Evolutionary conservation across 2,797 vertebrate species (phyloP).

Genomic region (Ara ararauna): DNA sequence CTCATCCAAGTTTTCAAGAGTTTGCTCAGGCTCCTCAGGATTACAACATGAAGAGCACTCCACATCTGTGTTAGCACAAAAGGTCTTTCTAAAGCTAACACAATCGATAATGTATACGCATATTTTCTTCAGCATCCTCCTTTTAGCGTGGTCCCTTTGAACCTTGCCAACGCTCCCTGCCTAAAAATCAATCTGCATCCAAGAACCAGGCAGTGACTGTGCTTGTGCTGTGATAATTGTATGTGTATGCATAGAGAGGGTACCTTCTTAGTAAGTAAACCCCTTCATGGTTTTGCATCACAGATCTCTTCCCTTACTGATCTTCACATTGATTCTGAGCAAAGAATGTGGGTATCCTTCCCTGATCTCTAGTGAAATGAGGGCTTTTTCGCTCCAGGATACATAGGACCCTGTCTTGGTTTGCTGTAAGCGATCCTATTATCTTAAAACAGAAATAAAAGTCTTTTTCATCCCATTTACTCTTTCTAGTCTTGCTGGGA

Average conservation of each 20-base stretch:
- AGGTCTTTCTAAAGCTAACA: slow-evolving; percentile 37
- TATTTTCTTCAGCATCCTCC: neutral
- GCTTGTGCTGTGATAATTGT: neutral
- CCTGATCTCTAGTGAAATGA: neutral
- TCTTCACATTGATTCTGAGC: neutral
- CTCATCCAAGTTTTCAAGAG: slow-evolving; percentile 34
- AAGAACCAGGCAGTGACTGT: neutral
- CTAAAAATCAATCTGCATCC: slow-evolving; percentile 50
- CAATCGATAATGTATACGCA: slow-evolving; percentile 44
- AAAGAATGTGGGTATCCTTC: neutral
- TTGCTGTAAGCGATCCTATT: neutral
- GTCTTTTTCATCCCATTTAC: neutral
- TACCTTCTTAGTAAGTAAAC: neutral
- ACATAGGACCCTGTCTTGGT: neutral
- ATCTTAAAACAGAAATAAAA: neutral
- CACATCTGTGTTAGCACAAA: slow-evolving; percentile 15
- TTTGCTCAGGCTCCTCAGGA: slow-evolving; percentile 48
- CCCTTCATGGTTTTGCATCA: neutral
- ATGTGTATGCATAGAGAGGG: neutral
- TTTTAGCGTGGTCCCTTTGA: slow-evolving; percentile 47
- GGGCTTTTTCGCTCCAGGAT: neutral
- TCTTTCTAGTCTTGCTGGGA: neutral
- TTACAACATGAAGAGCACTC: slow-evolving; percentile 39
- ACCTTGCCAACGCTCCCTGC: neutral
- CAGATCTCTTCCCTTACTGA: neutral